These are phyloP conservation scores for Equus przewalskii DNA, from an alignment of 2,113 vertebrate genomes.

Conservation along the genomic window DNA sequence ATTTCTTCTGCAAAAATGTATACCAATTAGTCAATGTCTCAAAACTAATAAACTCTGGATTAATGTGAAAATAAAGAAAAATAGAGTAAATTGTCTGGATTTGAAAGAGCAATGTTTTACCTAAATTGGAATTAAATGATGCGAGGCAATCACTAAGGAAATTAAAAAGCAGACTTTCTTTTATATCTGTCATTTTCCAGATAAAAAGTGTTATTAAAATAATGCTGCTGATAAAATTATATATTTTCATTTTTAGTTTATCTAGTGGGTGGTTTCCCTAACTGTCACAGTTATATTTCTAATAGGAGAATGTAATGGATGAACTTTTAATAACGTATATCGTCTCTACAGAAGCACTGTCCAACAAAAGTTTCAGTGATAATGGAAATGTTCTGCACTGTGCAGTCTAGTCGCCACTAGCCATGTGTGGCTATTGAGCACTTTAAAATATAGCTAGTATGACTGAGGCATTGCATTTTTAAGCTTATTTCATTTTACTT, in stretches of 20 bases:
- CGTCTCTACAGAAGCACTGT: too few species aligned
- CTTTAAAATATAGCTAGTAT: not conserved
- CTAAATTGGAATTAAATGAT: not conserved
- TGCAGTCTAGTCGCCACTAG: too few species aligned
- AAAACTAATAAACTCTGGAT: not conserved
- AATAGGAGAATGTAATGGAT: not conserved
- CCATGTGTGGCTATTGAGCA: not conserved
- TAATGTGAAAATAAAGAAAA: slow-evolving; percentile 36
- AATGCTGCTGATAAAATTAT: not conserved
- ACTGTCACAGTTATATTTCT: not conserved
- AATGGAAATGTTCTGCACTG: not conserved
- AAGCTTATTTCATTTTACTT: not conserved
- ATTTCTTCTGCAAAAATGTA: not conserved
- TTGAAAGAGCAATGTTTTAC: slow-evolving; percentile 4
- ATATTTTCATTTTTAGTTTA: not conserved
- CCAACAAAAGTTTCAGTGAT: not conserved
- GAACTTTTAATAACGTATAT: not conserved
- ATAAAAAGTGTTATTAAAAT: not conserved
- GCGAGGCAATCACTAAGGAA: not conserved
- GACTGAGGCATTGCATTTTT: not conserved
- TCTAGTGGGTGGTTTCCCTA: not conserved
- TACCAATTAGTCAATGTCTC: not conserved
- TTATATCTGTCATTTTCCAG: not conserved
- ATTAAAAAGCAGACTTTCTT: not conserved
- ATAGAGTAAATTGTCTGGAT: not conserved